Evolutionary conservation across 2,113 vertebrate genomes (phyloP).

Genomic region (Cygnus buccinator): DNA sequence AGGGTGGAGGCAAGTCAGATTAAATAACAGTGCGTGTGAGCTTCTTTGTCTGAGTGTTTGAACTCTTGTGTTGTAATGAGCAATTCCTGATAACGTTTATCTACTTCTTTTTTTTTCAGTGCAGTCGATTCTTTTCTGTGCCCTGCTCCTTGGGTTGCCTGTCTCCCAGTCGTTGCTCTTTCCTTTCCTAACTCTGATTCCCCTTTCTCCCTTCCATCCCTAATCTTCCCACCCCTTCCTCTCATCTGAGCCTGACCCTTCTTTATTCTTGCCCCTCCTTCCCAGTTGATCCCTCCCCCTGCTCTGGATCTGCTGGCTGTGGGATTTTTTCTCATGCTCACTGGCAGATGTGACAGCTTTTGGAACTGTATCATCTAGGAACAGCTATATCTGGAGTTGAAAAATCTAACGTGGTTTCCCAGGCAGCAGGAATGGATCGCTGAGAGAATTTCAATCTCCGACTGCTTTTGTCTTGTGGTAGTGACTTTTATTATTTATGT

Average conservation of each 20-base stretch:
- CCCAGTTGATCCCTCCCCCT: constrained; percentile 56
- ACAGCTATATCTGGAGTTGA: constrained; percentile 62
- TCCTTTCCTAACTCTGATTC: not conserved
- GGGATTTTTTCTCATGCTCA: constrained; percentile 47
- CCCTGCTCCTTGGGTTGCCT: not conserved
- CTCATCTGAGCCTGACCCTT: constrained; percentile 61
- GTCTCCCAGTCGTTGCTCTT: not conserved
- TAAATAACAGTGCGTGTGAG: not conserved
- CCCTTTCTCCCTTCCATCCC: not conserved
- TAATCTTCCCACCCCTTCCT: constrained; percentile 51
- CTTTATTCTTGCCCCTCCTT: constrained; percentile 61
- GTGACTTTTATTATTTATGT: constrained; percentile 72
- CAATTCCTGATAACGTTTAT: not conserved
- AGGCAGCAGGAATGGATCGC: constrained; percentile 67
- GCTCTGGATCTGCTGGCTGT: constrained; percentile 60
- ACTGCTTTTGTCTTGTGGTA: constrained; percentile 71
- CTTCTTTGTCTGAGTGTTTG: not conserved
- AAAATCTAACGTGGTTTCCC: constrained; percentile 65
- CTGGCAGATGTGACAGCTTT: constrained; percentile 73
- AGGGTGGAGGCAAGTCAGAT: not conserved
- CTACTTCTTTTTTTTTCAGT: not conserved
- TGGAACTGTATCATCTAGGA: constrained; percentile 60
- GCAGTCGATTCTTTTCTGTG: not conserved
- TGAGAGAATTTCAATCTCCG: constrained; percentile 67
- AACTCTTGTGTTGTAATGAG: not conserved